Evolutionary conservation across 2,797 vertebrate genomes (phyloP).

Genomic region (Mareca penelope): DNA sequence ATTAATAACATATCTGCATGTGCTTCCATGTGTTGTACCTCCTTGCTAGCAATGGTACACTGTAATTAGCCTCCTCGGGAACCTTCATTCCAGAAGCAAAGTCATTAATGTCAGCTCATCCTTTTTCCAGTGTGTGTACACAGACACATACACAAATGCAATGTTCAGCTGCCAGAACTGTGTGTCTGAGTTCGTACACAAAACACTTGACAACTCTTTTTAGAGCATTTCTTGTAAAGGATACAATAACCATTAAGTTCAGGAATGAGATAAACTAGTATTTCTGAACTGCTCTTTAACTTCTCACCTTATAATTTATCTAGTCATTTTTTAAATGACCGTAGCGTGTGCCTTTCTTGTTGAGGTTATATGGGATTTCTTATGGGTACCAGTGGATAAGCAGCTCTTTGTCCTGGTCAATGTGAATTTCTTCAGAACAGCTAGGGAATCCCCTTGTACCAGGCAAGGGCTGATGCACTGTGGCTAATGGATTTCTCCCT

Average conservation of each 20-base stretch:
- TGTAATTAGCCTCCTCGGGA: constrained; percentile 5
- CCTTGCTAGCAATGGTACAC: neutral
- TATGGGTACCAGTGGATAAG: neutral
- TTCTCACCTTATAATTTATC: neutral
- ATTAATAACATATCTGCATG: neutral
- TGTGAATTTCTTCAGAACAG: constrained; percentile 9
- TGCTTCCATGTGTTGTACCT: neutral
- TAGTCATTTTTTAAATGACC: neutral
- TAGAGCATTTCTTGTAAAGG: neutral
- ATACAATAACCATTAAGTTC: neutral
- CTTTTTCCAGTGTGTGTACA: neutral
- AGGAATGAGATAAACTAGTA: neutral
- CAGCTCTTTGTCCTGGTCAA: neutral
- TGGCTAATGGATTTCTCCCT: constrained; percentile 43
- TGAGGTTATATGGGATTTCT: constrained; percentile 33
- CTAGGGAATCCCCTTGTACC: neutral
- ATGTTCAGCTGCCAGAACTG: neutral
- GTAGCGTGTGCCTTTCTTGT: neutral
- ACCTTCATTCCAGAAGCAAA: constrained; percentile 2
- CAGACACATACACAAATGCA: neutral
- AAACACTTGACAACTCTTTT: neutral
- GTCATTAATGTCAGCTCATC: neutral
- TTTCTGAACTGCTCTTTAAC: constrained; percentile 1
- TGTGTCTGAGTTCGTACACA: neutral
- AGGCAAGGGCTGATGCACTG: neutral